Base-by-base conservation (phyloP, 1,140 invertebrate genomes). In the Oryctes rhinoceros region DNA sequence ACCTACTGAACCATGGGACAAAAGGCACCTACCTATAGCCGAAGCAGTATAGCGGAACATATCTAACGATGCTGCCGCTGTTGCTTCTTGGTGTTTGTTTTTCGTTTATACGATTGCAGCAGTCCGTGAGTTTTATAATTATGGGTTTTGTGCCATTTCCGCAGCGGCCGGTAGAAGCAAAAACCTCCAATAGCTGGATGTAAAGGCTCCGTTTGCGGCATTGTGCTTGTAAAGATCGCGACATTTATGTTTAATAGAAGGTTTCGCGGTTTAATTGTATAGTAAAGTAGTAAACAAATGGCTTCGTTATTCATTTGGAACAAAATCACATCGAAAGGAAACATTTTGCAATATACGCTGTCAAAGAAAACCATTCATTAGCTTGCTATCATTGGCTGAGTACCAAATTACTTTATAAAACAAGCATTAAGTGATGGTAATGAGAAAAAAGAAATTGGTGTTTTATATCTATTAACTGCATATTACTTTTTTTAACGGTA, bases 1-100 rank as follows among this genome's bases (percentile, higher is more conserved):
- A 71, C 65, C 65, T 71, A 71, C 65, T 71, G 65, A 71, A 71
- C 65, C 65, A 71, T 71, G 65, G 18, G 24, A 71, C 65, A 71
- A 71, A 71, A 71, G 65, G 24, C 10, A 71, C 24, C 65, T 71
- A 71, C 30, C 65, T 71, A 71, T 35, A 71, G 11, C 39, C 39
- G 39, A 44, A 0, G 39, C 39, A 44, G 53, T 62, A 62, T 62
- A 62, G 11, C 24, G 24, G 24, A 71, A 71, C 65, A 71, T 24
- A 71, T 71, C 65, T 71, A 24, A 35, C 24, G 65, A 24, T 71
- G 53, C 53, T 59, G 53, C 18, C 53, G 53, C 6, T 59, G 53
- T 59, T 18, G 65, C 65, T 71, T 37, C 65, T 71, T 37, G 65
- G 10, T 71, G 65, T 71, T 71, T 71, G 24, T 35, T 71, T 71